Evolutionary conservation across 2,113 vertebrate genomes (phyloP).

Genomic region (Cranoglanis bouderius): DNA sequence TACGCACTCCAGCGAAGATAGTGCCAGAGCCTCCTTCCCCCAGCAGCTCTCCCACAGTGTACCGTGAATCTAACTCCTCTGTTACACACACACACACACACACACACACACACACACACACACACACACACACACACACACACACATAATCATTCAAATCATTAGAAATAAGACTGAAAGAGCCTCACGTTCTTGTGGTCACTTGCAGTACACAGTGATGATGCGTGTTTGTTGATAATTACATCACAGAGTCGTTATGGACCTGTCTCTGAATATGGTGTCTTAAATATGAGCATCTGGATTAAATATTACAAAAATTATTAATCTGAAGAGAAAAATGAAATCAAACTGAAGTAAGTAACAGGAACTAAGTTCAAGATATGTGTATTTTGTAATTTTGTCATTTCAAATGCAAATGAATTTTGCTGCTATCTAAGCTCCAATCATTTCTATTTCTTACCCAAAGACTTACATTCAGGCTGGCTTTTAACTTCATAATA

Average conservation of each 20-base stretch:
- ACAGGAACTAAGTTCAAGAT: too few relatives aligned
- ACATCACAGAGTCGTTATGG: background rate
- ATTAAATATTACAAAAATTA: background rate
- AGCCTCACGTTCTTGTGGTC: too few relatives aligned
- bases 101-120: slow-evolving; percentile 18
- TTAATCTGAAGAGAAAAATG: background rate
- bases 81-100: background rate
- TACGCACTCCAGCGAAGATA: background rate
- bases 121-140: slow-evolving; percentile 16
- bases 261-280: background rate
- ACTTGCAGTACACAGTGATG: too few relatives aligned
- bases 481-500: too few relatives aligned
- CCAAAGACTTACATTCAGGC: too few relatives aligned
- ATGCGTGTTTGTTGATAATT: background rate
- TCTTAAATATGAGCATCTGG: too few relatives aligned
- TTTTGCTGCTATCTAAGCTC: too few relatives aligned
- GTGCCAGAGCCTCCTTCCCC: background rate
- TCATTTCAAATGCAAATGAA: too few relatives aligned
- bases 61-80: background rate
- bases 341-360: too few relatives aligned
- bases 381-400: too few relatives aligned
- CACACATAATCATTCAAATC: background rate
- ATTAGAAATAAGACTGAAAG: too few relatives aligned
- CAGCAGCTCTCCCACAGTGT: background rate
- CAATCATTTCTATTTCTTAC: too few relatives aligned